phyloP scores from a whole-genome alignment of 2,113 vertebrate species.

The Rhinoptilus africanus region DNA sequence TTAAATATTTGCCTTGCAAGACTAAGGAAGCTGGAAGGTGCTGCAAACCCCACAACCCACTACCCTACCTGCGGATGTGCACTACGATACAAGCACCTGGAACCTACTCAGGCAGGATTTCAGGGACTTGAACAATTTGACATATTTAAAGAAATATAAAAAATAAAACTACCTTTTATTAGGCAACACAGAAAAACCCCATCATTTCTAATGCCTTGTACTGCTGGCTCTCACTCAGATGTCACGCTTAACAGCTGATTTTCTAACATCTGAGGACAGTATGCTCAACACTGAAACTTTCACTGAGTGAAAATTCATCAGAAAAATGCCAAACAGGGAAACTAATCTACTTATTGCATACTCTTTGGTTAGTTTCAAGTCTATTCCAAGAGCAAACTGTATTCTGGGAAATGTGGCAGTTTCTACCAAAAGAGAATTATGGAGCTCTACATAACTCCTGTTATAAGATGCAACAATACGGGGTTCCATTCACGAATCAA shows the following conservation, averaged over 20 bases:
- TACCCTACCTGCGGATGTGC: background rate
- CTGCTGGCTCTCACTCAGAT: background rate
- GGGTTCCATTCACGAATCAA: background rate
- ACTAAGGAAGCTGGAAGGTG: background rate
- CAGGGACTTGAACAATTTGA: background rate
- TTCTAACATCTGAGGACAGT: background rate
- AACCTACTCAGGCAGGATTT: background rate
- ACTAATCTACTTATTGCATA: background rate
- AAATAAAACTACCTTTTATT: background rate
- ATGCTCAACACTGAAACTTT: background rate
- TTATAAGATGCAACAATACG: background rate
- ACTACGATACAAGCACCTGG: background rate
- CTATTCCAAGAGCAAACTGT: background rate
- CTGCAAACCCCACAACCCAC: background rate
- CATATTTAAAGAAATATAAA: background rate
- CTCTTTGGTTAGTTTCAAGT: background rate
- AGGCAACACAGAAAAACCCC: background rate
- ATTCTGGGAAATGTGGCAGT: background rate
- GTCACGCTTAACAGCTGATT: background rate
- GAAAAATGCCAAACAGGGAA: background rate
- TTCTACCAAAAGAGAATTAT: background rate
- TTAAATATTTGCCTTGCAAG: background rate
- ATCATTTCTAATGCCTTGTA: background rate
- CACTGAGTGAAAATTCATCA: background rate
- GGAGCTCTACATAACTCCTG: background rate